A percentile compares a stretch with the other conserved stretches of the same genome.
Conservation (phyloP, 2,113 vertebrate genomes). For the Odocoileus virginianus region DNA sequence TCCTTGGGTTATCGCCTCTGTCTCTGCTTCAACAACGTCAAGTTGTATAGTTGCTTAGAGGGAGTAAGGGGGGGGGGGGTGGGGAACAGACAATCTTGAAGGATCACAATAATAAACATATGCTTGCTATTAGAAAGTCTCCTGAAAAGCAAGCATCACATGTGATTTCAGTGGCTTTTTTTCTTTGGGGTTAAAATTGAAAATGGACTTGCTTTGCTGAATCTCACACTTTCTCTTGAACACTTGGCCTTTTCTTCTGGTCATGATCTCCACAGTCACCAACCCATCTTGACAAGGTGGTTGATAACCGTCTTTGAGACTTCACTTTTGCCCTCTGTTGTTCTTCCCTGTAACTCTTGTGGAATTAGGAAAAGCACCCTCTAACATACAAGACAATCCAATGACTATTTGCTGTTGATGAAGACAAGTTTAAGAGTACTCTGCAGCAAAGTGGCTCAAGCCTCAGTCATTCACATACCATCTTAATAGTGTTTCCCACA, state of each 20-base stretch:
- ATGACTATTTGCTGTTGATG: neutral
- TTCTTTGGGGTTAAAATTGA: neutral
- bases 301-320: neutral
- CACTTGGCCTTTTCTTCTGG: neutral
- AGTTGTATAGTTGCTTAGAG: constrained; percentile 70
- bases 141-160: neutral
- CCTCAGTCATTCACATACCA: neutral
- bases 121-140: neutral
- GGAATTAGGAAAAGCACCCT: neutral
- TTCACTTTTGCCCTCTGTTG: neutral
- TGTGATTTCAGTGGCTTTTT: neutral
- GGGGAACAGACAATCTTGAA: neutral
- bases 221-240: neutral
- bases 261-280: neutral
- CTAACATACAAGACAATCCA: neutral
- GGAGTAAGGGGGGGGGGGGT: neutral
- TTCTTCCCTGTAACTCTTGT: neutral
- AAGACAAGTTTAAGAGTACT: neutral
- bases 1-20: constrained; percentile 46
- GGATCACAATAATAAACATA: neutral
- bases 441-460: neutral
- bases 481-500: neutral
- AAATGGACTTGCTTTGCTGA: neutral
- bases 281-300: neutral
- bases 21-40: constrained; percentile 74